Evolutionary conservation across 2,888 invertebrate species (phyloP), one percentile per base, ranked within the genome.

Genomic region (Leptopilina drosophilae): DNA sequence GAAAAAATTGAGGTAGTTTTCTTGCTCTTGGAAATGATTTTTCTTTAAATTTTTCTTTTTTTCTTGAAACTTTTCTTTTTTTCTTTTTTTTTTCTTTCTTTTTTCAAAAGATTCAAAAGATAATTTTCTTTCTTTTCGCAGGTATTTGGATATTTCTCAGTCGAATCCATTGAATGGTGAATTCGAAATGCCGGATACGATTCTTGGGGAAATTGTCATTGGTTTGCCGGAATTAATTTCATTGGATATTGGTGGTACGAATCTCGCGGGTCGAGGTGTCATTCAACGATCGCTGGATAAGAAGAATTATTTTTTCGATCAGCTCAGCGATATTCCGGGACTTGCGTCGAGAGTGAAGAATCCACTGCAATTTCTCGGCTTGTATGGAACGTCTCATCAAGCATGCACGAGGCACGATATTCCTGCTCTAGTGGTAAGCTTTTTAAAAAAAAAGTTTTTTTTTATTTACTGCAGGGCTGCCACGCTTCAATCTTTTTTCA

Each of bases 211-310:
- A 85, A 92, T 99, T 59, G 95, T 98, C 12, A 93, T 94, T 76
- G 95, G 93, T 89, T 93, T 99, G 86, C 96, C 96, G 0, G 91
- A 94, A 76, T 92, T 99, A 80, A 94, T 94, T 64, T 97, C 97
- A 40, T 92, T 99, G 86, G 99, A 99, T 92, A 98, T 99, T 89
- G 98, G 98, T 5, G 98, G 98, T 14, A 99, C 99, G 20, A 98
- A 99, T 93, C 93, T 99, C 83, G 98, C 98, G 64, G 98, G 98
- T 14, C 95, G 95, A 77, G 97, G 97, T 69, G 95, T 96, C 42
- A 95, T 95, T 14, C 93, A 94, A 89, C 92, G 93, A 82, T 90
- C 90, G 69, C 75, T 84, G 6, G 85, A 86, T 26, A 78, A 81
- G 66, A 83, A 78, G 6, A 80, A 85, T 11, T 64, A 77, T 14